Percentiles rank a stretch among this genome's conserved stretches.
Conservation (phyloP, 2,888 invertebrate species). For the Leptinotarsa rubiginosa region DNA sequence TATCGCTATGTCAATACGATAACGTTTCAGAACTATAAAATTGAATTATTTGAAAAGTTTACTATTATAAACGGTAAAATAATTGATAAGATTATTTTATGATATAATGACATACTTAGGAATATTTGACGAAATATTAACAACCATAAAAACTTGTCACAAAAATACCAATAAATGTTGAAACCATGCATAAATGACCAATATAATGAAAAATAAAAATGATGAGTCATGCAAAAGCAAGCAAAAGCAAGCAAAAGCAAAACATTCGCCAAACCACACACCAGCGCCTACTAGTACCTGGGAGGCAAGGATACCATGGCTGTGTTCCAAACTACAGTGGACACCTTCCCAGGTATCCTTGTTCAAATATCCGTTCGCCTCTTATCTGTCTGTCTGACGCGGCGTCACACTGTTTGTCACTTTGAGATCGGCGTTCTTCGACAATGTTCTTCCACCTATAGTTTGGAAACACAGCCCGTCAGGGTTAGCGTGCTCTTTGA, state of each 20-base stretch:
- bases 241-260: conserved; percentile 28
- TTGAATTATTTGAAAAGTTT: too few relatives aligned
- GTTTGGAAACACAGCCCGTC: conserved; percentile 68
- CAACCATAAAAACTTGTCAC: neutral
- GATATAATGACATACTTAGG: too few relatives aligned
- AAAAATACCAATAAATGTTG: neutral
- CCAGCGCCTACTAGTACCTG: conserved; percentile 67
- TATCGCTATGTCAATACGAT: too few relatives aligned
- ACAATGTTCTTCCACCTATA: conserved; percentile 64
- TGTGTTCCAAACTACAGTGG: conserved; percentile 73
- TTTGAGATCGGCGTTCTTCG: conserved; percentile 35
- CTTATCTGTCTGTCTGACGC: conserved; percentile 47
- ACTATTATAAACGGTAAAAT: too few relatives aligned
- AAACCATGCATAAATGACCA: neutral
- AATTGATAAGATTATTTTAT: too few relatives aligned
- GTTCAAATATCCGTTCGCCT: conserved; percentile 55
- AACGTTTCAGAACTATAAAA: too few relatives aligned
- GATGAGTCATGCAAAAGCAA: conserved; percentile 18
- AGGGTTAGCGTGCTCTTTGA: conserved; percentile 59
- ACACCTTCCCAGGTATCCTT: conserved; percentile 65
- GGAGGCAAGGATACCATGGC: conserved; percentile 75
- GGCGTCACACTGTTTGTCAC: conserved; percentile 38
- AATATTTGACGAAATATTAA: too few relatives aligned
- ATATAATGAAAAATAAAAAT: neutral
- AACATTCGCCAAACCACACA: conserved; percentile 27